Conservation (phyloP, 2,888 invertebrate genomes). For the Mimas tiliae region DNA sequence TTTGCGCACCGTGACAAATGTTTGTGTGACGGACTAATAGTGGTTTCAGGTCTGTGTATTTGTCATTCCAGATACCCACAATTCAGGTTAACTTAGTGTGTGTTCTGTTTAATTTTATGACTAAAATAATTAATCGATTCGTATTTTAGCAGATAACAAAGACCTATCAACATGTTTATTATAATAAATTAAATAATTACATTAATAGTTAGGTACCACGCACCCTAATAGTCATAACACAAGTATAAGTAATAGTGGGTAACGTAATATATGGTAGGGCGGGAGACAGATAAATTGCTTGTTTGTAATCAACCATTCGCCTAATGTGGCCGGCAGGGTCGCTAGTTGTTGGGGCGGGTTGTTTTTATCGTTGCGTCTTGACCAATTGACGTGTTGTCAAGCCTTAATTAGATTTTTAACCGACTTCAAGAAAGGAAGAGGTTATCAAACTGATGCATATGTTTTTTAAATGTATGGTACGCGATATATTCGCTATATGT, state of each 20-base stretch:
- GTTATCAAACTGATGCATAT: too few relatives aligned
- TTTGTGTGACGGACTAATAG: too few relatives aligned
- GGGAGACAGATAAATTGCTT: slow-evolving; percentile 61
- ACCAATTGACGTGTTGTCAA: slow-evolving; percentile 54
- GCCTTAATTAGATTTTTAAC: neutral
- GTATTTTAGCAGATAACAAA: too few relatives aligned
- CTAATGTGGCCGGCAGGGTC: slow-evolving; percentile 64
- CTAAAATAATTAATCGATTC: too few relatives aligned
- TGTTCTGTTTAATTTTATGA: too few relatives aligned
- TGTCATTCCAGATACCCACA: too few relatives aligned
- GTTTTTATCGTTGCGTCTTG: slow-evolving; percentile 76
- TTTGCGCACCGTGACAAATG: too few relatives aligned
- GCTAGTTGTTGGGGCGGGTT: slow-evolving; percentile 70
- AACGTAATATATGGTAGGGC: slow-evolving; percentile 3
- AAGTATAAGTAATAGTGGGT: slow-evolving; percentile 10
- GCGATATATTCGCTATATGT: too few relatives aligned
- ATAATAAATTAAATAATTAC: neutral
- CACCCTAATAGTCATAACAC: neutral
- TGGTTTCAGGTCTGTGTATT: too few relatives aligned
- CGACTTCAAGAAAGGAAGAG: too few relatives aligned
- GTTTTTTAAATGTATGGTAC: too few relatives aligned
- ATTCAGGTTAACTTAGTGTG: too few relatives aligned
- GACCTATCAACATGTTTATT: neutral
- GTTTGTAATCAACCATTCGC: slow-evolving; percentile 65
- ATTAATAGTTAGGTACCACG: neutral